Evolutionary conservation across 1,140 invertebrate genomes (phyloP).

Genomic region (Drosophila pandora): DNA sequence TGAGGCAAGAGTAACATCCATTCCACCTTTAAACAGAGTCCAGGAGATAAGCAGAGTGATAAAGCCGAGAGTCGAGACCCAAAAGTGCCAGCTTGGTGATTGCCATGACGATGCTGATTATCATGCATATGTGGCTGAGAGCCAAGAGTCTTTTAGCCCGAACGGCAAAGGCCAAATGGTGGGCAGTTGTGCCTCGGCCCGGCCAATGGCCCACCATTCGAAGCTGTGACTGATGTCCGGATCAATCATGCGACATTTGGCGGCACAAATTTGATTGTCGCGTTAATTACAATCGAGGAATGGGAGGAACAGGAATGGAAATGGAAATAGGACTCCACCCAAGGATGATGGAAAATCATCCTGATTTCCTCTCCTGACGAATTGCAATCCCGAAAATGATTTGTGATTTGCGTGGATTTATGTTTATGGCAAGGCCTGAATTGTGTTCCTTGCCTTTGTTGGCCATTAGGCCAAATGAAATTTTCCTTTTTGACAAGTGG

Average conservation of each 20-base stretch:
- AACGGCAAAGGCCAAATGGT: constrained; percentile 59
- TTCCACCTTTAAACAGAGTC: constrained; percentile 1
- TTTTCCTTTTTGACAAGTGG: constrained; percentile 57
- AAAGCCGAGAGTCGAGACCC: constrained; percentile 1
- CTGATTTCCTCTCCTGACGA: constrained; percentile 48
- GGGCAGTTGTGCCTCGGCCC: constrained; percentile 44
- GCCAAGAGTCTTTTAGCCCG: constrained; percentile 9
- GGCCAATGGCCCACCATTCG: constrained; percentile 28
- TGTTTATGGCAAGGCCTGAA: constrained; percentile 48
- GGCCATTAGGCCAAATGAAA: constrained; percentile 49
- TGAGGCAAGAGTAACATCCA: too few relatives aligned
- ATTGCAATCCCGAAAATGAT: constrained; percentile 62
- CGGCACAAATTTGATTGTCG: constrained; percentile 69
- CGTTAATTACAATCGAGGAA: constrained; percentile 67
- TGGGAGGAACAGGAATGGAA: constrained; percentile 8
- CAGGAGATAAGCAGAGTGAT: constrained; percentile 15
- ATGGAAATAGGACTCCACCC: not conserved
- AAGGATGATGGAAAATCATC: constrained; percentile 24
- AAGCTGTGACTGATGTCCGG: constrained; percentile 42
- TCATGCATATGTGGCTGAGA: constrained; percentile 40
- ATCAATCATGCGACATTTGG: constrained; percentile 60
- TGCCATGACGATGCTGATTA: constrained; percentile 16
- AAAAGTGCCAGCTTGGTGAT: constrained; percentile 3
- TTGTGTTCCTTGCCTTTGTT: constrained; percentile 18
- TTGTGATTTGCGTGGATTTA: constrained; percentile 66